Conservation (phyloP, 2,797 vertebrate species). For the Gephyroberyx darwinii region DNA sequence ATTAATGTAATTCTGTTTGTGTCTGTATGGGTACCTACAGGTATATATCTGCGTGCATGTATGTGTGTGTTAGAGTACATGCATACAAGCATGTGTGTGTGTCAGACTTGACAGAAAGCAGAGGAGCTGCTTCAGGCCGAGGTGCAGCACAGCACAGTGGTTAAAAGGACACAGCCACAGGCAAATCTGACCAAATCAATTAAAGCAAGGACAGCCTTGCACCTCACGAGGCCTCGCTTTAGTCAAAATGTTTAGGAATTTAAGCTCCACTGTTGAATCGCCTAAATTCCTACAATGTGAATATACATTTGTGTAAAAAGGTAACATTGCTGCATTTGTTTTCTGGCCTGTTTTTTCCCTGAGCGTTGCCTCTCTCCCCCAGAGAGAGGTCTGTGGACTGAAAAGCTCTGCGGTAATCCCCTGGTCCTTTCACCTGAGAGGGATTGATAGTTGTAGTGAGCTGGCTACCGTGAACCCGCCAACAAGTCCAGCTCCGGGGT, state of each 20-base stretch:
- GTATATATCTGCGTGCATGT: background rate
- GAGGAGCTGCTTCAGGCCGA: conserved; percentile 17
- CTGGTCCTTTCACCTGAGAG: conserved; percentile 62
- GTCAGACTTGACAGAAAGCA: conserved; percentile 19
- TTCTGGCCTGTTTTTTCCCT: background rate
- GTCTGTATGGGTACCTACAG: background rate
- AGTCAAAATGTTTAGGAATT: background rate
- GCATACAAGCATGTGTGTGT: background rate
- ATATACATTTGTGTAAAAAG: background rate
- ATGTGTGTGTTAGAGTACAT: background rate
- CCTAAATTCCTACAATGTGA: background rate
- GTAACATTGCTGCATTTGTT: conserved; percentile 1
- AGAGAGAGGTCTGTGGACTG: conserved; percentile 26
- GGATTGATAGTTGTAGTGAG: conserved; percentile 58
- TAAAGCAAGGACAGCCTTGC: background rate
- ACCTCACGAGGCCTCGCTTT: too few relatives aligned
- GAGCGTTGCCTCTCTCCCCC: background rate
- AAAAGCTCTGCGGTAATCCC: conserved; percentile 57
- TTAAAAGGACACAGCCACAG: conserved; percentile 6
- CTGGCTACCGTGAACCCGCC: conserved; percentile 39
- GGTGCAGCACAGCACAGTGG: background rate
- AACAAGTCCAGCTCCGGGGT: conserved; percentile 29
- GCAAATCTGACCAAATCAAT: background rate
- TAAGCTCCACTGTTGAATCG: background rate
- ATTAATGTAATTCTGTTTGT: background rate